Percentiles rank a stretch among this genome's conserved stretches.
Evolutionary conservation across 2,888 invertebrate species (phyloP).

Genomic region (Peribatodes rhomboidaria): DNA sequence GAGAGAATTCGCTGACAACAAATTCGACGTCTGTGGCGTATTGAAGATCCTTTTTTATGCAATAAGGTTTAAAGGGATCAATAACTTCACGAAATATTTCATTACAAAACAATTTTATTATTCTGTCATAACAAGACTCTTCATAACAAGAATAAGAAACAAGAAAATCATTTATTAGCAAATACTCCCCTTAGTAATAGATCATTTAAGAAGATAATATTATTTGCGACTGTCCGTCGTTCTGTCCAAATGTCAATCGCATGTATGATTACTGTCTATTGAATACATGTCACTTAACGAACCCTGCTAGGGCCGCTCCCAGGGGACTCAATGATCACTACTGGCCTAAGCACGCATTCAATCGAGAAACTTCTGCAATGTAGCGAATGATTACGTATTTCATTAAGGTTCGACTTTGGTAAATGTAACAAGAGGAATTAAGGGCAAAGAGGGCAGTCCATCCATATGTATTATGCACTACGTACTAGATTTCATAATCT

Average conservation of each 20-base stretch:
- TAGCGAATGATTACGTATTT: neutral
- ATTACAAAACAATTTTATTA: too few species aligned
- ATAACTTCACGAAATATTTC: too few species aligned
- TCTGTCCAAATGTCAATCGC: slow-evolving; percentile 27
- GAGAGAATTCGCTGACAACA: too few species aligned
- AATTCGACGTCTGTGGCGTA: too few species aligned
- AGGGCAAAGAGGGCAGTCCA: neutral
- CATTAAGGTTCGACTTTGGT: too few species aligned
- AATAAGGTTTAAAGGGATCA: too few species aligned
- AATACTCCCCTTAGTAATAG: neutral
- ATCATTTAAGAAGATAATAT: slow-evolving; percentile 4
- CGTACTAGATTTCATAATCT: too few species aligned
- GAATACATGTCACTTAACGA: slow-evolving; percentile 10
- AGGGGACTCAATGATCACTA: neutral
- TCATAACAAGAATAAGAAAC: too few species aligned
- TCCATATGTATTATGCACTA: too few species aligned
- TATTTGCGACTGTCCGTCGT: slow-evolving; percentile 17
- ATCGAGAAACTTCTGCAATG: neutral
- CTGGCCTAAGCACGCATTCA: neutral
- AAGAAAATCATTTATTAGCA: too few species aligned
- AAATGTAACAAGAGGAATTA: neutral
- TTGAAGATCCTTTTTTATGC: too few species aligned
- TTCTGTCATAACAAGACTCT: too few species aligned
- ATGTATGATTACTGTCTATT: slow-evolving; percentile 24
- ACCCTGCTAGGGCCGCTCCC: neutral